Base-by-base conservation (phyloP, 2,113 vertebrate species). In the Sander vitreus region DNA sequence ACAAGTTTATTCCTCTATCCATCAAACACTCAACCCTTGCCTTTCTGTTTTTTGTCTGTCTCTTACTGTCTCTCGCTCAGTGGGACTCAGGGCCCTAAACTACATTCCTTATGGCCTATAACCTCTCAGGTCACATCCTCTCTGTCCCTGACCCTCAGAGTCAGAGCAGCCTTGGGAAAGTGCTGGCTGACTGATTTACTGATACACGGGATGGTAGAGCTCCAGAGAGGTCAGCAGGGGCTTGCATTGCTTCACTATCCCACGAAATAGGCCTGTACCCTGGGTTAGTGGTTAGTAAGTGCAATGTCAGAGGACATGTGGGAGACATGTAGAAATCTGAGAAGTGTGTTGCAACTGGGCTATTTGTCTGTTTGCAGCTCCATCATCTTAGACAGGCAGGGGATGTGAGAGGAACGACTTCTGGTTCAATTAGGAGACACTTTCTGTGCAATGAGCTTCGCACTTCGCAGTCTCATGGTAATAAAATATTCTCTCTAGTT, bases 101-200 rank as follows among this genome's bases (percentile, higher is more conserved):
- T 76, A 83, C 85, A 81, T 90, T 91, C 86, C 78, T 87, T 87
- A 0, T 69, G 70, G 69, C 88, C 83, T 87, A 1, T 70, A 69
- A 88, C 87, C 85, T 68, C 62, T 73, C 57, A 65, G 91, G 89
- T 92, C 90, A 91, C 70, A 90, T 90, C 87, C 90, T 91, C 86
- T 87, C 71, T 64, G 87, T 90, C 85, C 71, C 77, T 86, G 90
- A 93, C 90, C 90, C 81, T 78, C 68, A 67, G 63, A 85, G 82
- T 80, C 78, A 69, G 50, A 80, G 50, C 84, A 90, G 87, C 85
- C 92, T 92, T 93, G 93, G 92, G 91, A 94, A 93, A 89, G 81
- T 30, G 72, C 86, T 23, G 1, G 88, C 30, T 15, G 89, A 73
- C 93, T 92, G 93, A 94, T 94, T 93, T 93, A 94, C 89, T 8